phyloP scores from a whole-genome alignment of 2,113 vertebrate genomes.

The Cynopterus brachyotis region DNA sequence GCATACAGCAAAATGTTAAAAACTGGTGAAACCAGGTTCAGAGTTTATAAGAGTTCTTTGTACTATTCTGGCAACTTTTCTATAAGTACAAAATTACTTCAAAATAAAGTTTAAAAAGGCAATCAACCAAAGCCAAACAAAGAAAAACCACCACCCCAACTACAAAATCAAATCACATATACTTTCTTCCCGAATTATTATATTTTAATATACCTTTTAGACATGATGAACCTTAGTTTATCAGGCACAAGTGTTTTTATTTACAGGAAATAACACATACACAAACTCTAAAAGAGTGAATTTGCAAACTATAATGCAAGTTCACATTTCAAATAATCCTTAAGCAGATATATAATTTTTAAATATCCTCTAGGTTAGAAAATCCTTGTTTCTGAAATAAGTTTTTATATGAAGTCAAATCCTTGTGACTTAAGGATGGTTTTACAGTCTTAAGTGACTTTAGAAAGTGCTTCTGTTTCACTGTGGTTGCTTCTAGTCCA shows the following conservation, averaged over 20 bases:
- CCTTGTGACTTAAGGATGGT: slow-evolving; percentile 88
- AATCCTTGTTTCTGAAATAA: slow-evolving; percentile 72
- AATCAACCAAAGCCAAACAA: neutral
- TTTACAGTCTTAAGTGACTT: slow-evolving; percentile 84
- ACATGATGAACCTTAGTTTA: neutral
- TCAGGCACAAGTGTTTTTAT: neutral
- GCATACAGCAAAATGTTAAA: neutral
- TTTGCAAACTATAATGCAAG: neutral
- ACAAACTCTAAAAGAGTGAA: neutral
- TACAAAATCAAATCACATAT: neutral
- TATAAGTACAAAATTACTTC: neutral
- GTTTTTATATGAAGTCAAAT: slow-evolving; percentile 88
- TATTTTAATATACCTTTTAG: slow-evolving; percentile 15
- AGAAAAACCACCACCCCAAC: neutral
- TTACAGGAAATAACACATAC: slow-evolving; percentile 18
- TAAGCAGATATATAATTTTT: neutral
- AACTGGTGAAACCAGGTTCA: neutral
- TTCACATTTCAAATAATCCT: slow-evolving; percentile 5
- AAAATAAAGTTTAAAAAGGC: slow-evolving; percentile 24
- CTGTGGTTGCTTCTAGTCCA: slow-evolving; percentile 85
- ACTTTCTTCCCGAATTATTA: neutral
- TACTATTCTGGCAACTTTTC: neutral
- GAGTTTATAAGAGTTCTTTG: neutral
- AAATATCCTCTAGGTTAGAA: slow-evolving; percentile 31
- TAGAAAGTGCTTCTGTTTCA: slow-evolving; percentile 89